Base-by-base conservation (phyloP, 2,113 vertebrate genomes). In the Setophaga petechia region DNA sequence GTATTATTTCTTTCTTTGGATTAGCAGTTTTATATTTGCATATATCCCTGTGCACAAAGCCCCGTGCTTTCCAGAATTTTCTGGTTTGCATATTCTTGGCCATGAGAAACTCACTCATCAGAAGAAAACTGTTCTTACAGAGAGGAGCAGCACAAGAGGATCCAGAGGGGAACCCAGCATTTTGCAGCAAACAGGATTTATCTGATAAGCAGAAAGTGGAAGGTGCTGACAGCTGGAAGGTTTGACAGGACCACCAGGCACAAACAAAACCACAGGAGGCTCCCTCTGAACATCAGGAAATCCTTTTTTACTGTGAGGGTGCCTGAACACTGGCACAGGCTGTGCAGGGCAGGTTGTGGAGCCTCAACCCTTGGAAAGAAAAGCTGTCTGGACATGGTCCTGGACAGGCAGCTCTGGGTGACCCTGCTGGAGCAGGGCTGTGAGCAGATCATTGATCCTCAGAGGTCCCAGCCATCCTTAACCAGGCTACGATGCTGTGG, bases 401-500 rank as follows among this genome's bases (percentile, higher is more conserved):
- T 49, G 41, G 23, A 39, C 17, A 83, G 27, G 10, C 24, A 44
- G 61, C 55, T 84, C 46, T 6, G 18, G 30, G n/a, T 57, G 23
- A 15, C 12, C 12, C 37, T 58, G 31, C 31, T 17, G 24, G 63
- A 44, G 46, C 31, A 54, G 27, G 11, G 10, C 10, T 14, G 7
- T 15, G 37, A 61, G 7, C 19, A n/a, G 27, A 54, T 13, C 37
- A 37, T 9, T 37, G 28, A 30, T 5, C 7, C 33, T 31, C 62
- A 73, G 28, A 57, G 46, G 20, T 66, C 22, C 16, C 47, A 63
- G 57, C 22, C 71, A 81, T 37, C 24, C 19, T 28, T 27, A 74
- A 39, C 14, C 51, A 15, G 2, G 5, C 67, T 61, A 15, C 0
- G 2, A 39, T 12, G 37, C 15, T 52, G 23, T 28, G 20, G 18